These are phyloP conservation scores for Steatocranus sp. DNA, from an alignment of 2,797 vertebrate species.

Conservation along the genomic window DNA sequence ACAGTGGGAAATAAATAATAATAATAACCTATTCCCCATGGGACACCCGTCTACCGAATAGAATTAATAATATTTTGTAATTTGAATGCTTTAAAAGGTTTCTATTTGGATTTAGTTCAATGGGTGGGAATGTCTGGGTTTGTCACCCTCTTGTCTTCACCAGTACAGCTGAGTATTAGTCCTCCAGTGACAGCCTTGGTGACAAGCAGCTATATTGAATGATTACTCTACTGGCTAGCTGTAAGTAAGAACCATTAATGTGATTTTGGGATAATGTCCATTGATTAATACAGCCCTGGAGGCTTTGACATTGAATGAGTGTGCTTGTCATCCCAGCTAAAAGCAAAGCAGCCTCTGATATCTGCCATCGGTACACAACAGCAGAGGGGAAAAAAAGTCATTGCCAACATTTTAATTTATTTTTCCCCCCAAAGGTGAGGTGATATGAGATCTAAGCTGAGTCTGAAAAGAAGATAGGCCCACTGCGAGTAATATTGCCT, in stretches of 20 bases:
- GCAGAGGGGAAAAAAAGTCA: background rate
- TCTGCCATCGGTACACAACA: constrained; percentile 37
- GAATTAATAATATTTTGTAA: constrained; percentile 48
- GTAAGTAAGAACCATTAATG: constrained; percentile 57
- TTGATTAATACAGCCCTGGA: constrained; percentile 52
- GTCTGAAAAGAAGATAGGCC: constrained; percentile 4
- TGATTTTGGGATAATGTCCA: constrained; percentile 61
- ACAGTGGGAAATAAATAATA: constrained; percentile 13
- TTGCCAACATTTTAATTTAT: constrained; percentile 50
- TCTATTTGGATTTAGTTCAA: constrained; percentile 9
- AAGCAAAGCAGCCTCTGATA: constrained; percentile 29
- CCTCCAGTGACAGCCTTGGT: constrained; percentile 8
- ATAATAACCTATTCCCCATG: constrained; percentile 10
- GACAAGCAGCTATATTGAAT: constrained; percentile 44
- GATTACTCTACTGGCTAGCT: constrained; percentile 40
- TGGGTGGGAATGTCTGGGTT: background rate
- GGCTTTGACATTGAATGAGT: constrained; percentile 53
- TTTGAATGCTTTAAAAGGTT: constrained; percentile 7
- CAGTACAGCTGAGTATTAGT: background rate
- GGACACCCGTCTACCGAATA: background rate
- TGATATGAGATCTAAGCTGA: constrained; percentile 40
- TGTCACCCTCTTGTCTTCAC: background rate
- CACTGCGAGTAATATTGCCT: constrained; percentile 43
- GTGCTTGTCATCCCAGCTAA: constrained; percentile 45
- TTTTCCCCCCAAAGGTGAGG: constrained; percentile 48